Base-by-base conservation (phyloP, 2,888 invertebrate species). In the Thyatira batis region DNA sequence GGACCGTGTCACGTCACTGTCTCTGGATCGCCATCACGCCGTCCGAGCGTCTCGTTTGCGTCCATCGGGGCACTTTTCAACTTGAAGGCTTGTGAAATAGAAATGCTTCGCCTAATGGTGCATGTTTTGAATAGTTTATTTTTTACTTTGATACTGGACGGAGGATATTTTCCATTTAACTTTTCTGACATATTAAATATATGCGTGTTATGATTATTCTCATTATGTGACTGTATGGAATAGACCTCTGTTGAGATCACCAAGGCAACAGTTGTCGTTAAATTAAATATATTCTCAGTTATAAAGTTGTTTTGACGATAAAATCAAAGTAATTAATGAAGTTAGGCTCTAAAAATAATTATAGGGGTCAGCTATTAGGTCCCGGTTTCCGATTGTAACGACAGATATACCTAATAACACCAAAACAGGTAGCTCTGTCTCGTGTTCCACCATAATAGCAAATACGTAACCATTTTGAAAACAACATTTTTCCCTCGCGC, bases 1-100 rank as follows among this genome's bases (percentile, higher is more conserved):
- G 67, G 63, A 69, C 73, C 71, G 71, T 76, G 89, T 91, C 90
- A 89, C 90, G 89, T 91, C 91, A 91, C 88, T 90, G 89, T 90
- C 90, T 86, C 82, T 39, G 80, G 78, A 81, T 84, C 86, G 85
- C 85, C 86, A 82, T 85, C 85, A 85, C 84, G 83, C 76, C 78
- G 77, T 69, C 75, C 78, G 69, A 73, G 76, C 85, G 85, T 86
- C 87, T 87, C 87, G 89, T 89, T 88, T 87, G 82, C 84, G 85
- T 86, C 85, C 83, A 81, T 82, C 81, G 79, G 69, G 78, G 78
- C 81, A 83, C 81, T 85, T 84, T 77, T 80, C 81, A 81, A 82
- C 79, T 83, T 85, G 81, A 86, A 83, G 82, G 84, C 82, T 85
- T 81, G 79, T 66, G 74, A 79, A 82, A 82, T 76, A 71, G 71